Evolutionary conservation across 2,888 invertebrate genomes (phyloP), one percentile per base, ranked within the genome.

Genomic region (Erynnis tages): DNA sequence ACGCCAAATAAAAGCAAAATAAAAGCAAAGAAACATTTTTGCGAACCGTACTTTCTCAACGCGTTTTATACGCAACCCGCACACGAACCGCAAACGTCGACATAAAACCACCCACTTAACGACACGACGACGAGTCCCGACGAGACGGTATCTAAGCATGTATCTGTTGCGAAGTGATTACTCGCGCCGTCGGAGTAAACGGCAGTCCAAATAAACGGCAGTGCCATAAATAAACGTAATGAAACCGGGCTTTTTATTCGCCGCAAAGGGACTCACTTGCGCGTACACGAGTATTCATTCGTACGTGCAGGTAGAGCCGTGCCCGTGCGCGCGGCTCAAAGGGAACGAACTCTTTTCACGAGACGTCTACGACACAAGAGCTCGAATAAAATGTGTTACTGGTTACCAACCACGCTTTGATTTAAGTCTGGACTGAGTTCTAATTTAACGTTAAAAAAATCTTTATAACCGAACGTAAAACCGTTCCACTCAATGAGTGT

Each of bases 141-240:
- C 10, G 17, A 19, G 30, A 10, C 27, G 17, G 2, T 14, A 25
- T 25, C 25, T 8, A n/a, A n/a, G n/a, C n/a, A n/a, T n/a, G 13
- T n/a, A 10, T 14, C n/a, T 14, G 7, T 11, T 1, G 27, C 44
- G 21, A 23, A 21, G 44, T 34, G 21, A 44, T 44, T 44, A 34
- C 44, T 6, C 44, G 32, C 32, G 7, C 23, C 17, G 21, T 4
- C 13, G 32, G 14, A 14, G 27, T n/a, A n/a, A n/a, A n/a, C n/a
- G n/a, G n/a, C n/a, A n/a, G n/a, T n/a, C 21, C 47, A 10, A 29
- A 47, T 29, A 29, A 38, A 38, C 37, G 27, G n/a, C 17, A 2
- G 29, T n/a, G 37, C 21, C n/a, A n/a, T 38, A 29, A 47, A 38
- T 40, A 40, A 40, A 40, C 48, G 60, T 59, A 50, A 45, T 43